These are phyloP conservation scores for Etheostoma spectabile DNA, from an alignment of 2,113 vertebrate genomes.

Conservation along the genomic window DNA sequence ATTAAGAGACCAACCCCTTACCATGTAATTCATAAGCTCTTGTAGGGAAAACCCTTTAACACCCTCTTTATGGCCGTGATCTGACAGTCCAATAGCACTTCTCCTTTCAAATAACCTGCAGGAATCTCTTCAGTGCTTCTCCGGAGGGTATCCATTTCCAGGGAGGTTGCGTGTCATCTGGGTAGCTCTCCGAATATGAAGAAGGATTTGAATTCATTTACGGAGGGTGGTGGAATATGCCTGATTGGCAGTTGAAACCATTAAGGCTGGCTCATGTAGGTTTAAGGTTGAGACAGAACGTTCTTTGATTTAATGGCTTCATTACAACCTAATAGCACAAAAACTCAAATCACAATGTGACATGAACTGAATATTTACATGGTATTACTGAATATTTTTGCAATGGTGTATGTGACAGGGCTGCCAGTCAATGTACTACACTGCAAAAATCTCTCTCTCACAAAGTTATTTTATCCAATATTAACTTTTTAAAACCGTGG, in stretches of 20 bases:
- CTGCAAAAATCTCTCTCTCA: conserved; percentile 2
- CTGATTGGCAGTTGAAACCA: conserved; percentile 79
- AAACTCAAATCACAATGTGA: conserved; percentile 34
- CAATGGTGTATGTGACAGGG: background rate
- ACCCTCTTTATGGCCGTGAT: conserved; percentile 67
- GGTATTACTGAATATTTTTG: conserved; percentile 24
- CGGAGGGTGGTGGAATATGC: conserved; percentile 44
- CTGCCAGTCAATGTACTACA: background rate
- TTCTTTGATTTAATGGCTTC: conserved; percentile 71
- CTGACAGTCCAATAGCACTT: conserved; percentile 57
- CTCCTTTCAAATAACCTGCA: conserved; percentile 71
- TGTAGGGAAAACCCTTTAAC: conserved; percentile 70
- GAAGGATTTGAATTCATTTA: conserved; percentile 78
- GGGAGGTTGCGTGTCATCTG: conserved; percentile 56
- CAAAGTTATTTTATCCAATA: background rate
- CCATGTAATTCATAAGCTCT: conserved; percentile 63
- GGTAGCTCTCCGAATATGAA: conserved; percentile 47
- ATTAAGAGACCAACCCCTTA: conserved; percentile 50
- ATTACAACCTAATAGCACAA: conserved; percentile 48
- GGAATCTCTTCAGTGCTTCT: conserved; percentile 65
- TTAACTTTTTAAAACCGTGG: background rate
- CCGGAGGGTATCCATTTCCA: conserved; percentile 75
- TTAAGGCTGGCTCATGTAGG: conserved; percentile 67
- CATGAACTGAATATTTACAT: conserved; percentile 54
- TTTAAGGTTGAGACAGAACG: conserved; percentile 70